phyloP scores from a whole-genome alignment of 2,888 invertebrate genomes.

The Epirrhoe tristata region DNA sequence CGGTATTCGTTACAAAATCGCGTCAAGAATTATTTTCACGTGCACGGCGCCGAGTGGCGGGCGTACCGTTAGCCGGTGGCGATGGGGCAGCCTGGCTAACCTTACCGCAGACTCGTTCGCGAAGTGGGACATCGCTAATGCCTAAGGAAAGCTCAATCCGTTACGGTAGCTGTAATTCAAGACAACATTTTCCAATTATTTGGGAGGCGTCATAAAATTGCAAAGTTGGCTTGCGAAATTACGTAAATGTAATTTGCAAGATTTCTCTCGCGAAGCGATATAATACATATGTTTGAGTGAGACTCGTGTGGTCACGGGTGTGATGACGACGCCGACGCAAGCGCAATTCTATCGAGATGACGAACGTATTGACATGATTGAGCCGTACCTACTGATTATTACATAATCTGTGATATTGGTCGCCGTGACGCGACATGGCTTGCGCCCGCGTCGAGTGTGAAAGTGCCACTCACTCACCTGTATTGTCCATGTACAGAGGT shows the following conservation, averaged over 20 bases:
- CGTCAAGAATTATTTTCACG: constrained; percentile 85
- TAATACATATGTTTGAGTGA: constrained; percentile 54
- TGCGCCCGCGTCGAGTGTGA: constrained; percentile 63
- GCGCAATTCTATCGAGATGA: constrained; percentile 8
- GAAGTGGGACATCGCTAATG: constrained; percentile 66
- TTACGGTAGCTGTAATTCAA: constrained; percentile 39
- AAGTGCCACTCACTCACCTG: constrained; percentile 72
- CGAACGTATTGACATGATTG: constrained; percentile 8
- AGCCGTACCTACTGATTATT: constrained; percentile 10
- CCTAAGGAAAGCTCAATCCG: constrained; percentile 47
- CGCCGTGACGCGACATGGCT: constrained; percentile 31
- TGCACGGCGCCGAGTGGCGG: constrained; percentile 67
- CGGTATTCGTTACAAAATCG: constrained; percentile 84
- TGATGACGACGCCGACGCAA: constrained; percentile 36
- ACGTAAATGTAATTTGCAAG: constrained; percentile 56
- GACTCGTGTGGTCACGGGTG: constrained; percentile 47
- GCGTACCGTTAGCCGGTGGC: constrained; percentile 53
- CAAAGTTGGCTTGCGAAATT: constrained; percentile 31
- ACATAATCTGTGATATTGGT: constrained; percentile 16
- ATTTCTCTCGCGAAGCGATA: constrained; percentile 56
- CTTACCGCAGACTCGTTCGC: constrained; percentile 58
- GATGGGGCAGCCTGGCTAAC: constrained; percentile 62
- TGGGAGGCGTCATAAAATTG: constrained; percentile 2
- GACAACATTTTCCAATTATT: constrained; percentile 12
- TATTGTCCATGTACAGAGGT: constrained; percentile 55